Evolutionary conservation across 2,113 vertebrate genomes (phyloP).

Genomic region (Microtus richardsoni): DNA sequence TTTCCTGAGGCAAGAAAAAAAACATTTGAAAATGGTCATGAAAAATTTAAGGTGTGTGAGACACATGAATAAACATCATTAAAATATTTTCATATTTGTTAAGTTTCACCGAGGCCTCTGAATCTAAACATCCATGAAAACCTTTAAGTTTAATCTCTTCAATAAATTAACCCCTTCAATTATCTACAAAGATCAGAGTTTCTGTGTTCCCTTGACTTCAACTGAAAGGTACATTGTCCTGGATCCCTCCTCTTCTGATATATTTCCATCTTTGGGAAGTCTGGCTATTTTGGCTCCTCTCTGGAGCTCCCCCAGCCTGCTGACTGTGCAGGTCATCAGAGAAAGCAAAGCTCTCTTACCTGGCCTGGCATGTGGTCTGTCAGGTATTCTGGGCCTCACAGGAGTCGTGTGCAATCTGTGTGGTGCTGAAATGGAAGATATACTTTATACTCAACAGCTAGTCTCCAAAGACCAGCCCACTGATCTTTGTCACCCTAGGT

Average conservation of each 20-base stretch:
- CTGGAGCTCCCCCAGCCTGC: neutral
- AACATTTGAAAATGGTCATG: constrained; percentile 19
- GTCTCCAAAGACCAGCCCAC: neutral
- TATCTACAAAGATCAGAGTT: neutral
- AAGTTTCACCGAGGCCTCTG: neutral
- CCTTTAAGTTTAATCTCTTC: neutral
- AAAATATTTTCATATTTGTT: neutral
- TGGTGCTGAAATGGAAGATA: constrained; percentile 73
- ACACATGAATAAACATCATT: neutral
- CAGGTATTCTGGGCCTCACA: constrained; percentile 54
- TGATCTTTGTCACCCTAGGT: neutral
- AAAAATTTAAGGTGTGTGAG: neutral
- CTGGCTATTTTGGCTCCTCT: neutral
- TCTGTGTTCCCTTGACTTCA: neutral
- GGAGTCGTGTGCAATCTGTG: constrained; percentile 59
- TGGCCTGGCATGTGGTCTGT: constrained; percentile 50
- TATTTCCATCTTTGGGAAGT: neutral
- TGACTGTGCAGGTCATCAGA: neutral
- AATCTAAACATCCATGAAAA: constrained; percentile 29
- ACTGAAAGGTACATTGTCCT: neutral
- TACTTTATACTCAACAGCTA: constrained; percentile 1
- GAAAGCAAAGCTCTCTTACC: constrained; percentile 54
- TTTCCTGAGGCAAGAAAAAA: neutral
- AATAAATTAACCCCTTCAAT: neutral
- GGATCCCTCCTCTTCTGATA: no score